Evolutionary conservation across 1,140 invertebrate species (phyloP), one percentile per base, ranked within the genome.

Genomic region (Zophobas morio): DNA sequence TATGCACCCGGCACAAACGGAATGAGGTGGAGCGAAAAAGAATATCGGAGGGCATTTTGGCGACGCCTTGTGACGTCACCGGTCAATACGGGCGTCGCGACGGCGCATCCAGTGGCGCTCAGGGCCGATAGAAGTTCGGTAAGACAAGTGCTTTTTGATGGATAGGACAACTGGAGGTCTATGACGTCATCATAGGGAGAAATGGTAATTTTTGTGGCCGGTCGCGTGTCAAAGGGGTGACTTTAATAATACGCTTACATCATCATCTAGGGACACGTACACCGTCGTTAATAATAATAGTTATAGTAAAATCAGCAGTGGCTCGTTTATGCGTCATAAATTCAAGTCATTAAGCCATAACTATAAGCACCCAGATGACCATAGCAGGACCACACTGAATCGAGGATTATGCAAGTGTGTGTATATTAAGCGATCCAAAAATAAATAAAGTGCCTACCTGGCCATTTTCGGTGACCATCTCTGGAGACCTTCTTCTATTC

Each of bases 41-140:
- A 56, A 70, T 5, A 20, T 74, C 54, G 36, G 57, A 54, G 74
- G 57, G 81, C 78, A 77, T 76, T 76, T 76, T 74, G 83, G 78
- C 84, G 82, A 84, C 83, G 82, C 84, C 83, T 84, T 81, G 81
- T 81, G 81, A 84, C 84, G 82, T 83, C 79, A 82, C 51, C 82
- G 81, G 73, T 84, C 84, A 84, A 84, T 85, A 85, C 80, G 35
- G 60, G 77, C 84, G 82, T 81, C 84, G 83, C 83, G 84, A 82
- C 83, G 84, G 82, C 83, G 82, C 82, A 82, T 83, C 84, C 60
- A 66, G 39, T 66, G 42, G 42, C 42, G 42, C 8, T 8, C 42
- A 8, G 3, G 3, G 3, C 42, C 42, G 8, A 46, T 46, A 3
- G 3, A 8, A 8, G 3, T 8, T 46, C 42, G 42, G 3, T 8